These are phyloP conservation scores for Dastarcus helophoroides DNA, from an alignment of 2,888 invertebrate species.

Conservation along the genomic window DNA sequence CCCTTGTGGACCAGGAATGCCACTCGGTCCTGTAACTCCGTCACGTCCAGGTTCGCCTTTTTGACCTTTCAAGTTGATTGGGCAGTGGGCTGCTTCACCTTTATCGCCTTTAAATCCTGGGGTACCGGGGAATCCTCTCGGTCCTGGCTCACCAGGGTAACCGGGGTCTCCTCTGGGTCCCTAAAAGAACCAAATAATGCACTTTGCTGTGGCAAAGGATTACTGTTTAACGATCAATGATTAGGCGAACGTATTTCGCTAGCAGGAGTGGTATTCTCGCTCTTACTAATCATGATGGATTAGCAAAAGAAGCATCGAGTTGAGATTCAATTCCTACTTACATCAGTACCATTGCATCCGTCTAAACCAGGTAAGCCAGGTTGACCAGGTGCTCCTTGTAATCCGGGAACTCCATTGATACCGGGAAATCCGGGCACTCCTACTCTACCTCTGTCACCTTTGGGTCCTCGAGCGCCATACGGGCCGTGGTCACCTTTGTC, in stretches of 20 bases:
- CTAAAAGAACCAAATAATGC: conserved; percentile 30
- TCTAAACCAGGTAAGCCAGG: conserved; percentile 81
- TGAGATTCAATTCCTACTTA: conserved; percentile 37
- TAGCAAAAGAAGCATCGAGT: neutral
- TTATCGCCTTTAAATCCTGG: conserved; percentile 63
- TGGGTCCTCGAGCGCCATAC: conserved; percentile 67
- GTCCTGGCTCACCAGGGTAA: conserved; percentile 57
- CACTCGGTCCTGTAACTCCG: conserved; percentile 57
- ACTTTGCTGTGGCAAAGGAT: neutral
- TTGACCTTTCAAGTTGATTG: conserved; percentile 62
- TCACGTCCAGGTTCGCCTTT: conserved; percentile 75
- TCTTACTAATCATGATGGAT: too few relatives aligned
- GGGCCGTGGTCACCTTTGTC: conserved; percentile 80
- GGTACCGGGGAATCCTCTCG: conserved; percentile 60
- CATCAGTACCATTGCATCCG: conserved; percentile 94
- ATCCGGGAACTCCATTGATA: conserved; percentile 59
- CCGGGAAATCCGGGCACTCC: conserved; percentile 84
- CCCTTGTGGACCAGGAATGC: conserved; percentile 53
- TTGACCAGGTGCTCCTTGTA: conserved; percentile 54
- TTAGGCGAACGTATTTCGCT: too few relatives aligned
- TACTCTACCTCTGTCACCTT: conserved; percentile 74
- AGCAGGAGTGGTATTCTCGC: too few relatives aligned
- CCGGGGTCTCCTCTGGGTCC: conserved; percentile 67
- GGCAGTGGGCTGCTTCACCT: conserved; percentile 68
- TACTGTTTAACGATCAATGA: neutral